A percentile compares a stretch with the other conserved stretches of the same genome.
These are phyloP conservation scores for Calcarius ornatus DNA, from an alignment of 2,113 vertebrate species.

Conservation along the genomic window DNA sequence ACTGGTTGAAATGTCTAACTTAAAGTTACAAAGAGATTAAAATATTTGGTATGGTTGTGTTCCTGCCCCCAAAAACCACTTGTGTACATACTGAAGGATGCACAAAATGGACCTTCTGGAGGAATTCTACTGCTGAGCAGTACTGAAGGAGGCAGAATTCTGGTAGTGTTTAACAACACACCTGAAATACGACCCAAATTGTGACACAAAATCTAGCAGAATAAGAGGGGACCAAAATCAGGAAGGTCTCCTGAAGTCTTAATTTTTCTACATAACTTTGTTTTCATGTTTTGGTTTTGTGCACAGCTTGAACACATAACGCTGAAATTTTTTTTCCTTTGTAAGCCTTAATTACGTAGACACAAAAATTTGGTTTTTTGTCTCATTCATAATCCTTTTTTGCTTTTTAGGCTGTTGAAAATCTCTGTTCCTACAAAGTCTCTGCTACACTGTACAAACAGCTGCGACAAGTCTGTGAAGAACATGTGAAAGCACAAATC, in stretches of 20 bases:
- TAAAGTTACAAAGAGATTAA: not conserved
- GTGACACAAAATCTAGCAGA: not conserved
- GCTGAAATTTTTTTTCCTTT: not conserved
- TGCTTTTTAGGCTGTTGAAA: constrained; percentile 79
- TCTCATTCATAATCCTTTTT: not conserved
- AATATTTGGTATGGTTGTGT: not conserved
- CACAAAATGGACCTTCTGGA: not conserved
- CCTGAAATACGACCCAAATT: not conserved
- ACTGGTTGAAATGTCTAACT: not conserved
- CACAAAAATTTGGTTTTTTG: not conserved
- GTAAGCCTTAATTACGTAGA: not conserved
- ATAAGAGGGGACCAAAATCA: not conserved
- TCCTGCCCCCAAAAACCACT: accelerated
- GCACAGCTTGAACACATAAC: not conserved
- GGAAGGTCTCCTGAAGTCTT: not conserved
- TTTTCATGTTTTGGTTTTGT: not conserved
- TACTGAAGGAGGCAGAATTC: not conserved
- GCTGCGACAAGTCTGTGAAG: constrained; percentile 81
- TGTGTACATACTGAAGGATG: not conserved
- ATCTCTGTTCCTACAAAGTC: constrained; percentile 82
- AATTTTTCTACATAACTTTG: not conserved
- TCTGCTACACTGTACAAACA: constrained; percentile 80
- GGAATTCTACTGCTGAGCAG: not conserved
- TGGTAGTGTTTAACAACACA: not conserved
- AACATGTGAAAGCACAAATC: constrained; percentile 79